Conservation (phyloP, 2,888 invertebrate species). For the Minunthozetes semirufus region DNA sequence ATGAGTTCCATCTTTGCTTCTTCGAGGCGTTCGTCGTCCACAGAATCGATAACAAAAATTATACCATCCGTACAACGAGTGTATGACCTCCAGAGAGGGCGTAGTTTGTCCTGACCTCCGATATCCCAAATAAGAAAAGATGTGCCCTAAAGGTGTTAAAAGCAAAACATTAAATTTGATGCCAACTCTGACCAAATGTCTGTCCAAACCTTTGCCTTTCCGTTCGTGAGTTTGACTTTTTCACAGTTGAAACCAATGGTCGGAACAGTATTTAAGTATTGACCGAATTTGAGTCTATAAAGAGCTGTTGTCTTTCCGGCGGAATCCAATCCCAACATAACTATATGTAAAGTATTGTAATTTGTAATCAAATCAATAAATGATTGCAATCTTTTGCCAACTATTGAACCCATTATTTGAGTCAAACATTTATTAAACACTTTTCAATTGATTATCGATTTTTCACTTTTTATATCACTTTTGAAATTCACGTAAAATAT, state of each 20-base stretch:
- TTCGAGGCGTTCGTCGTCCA: conserved; percentile 88
- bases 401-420: conserved; percentile 66
- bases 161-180: conserved; percentile 84
- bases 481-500: background rate
- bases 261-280: conserved; percentile 93
- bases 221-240: conserved; percentile 64
- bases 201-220: conserved; percentile 58
- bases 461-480: background rate
- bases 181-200: conserved; percentile 73
- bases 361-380: conserved; percentile 71
- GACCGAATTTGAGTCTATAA: conserved; percentile 92
- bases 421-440: background rate
- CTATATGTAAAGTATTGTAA: conserved; percentile 72
- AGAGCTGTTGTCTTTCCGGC: conserved; percentile 95
- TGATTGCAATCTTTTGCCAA: conserved; percentile 68
- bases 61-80: conserved; percentile 94
- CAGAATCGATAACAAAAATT: conserved; percentile 90
- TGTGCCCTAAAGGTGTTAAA: conserved; percentile 18
- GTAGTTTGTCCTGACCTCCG: conserved; percentile 86
- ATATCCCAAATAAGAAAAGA: conserved; percentile 76
- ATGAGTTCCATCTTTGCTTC: conserved; percentile 95
- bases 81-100: conserved; percentile 93
- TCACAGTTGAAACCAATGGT: conserved; percentile 98
- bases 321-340: conserved; percentile 93
- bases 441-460: background rate